phyloP scores from a whole-genome alignment of 2,113 vertebrate genomes.

The Thymallus thymallus region DNA sequence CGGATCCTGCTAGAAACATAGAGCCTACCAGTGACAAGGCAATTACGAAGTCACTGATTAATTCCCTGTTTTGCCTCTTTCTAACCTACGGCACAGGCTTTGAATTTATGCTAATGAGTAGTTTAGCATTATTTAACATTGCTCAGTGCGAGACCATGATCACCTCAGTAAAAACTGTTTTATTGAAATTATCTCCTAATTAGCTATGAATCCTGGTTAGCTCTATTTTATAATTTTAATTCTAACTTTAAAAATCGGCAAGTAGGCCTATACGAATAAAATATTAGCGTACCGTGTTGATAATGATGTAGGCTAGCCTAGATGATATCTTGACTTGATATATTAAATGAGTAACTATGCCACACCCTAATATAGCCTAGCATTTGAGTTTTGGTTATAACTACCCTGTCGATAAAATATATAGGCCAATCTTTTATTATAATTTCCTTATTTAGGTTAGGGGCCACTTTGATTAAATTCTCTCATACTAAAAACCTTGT shows the following conservation, averaged over 20 bases:
- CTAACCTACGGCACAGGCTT: neutral
- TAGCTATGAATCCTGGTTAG: neutral
- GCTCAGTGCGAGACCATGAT: neutral
- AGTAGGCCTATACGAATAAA: neutral
- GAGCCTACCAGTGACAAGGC: neutral
- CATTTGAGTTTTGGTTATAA: neutral
- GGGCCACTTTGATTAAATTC: too few species aligned
- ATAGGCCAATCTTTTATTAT: neutral
- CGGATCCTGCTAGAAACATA: neutral
- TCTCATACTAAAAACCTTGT: too few species aligned
- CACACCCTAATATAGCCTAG: neutral
- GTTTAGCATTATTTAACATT: constrained; percentile 18
- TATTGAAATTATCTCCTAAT: constrained; percentile 5
- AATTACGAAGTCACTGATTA: neutral
- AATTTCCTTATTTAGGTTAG: too few species aligned
- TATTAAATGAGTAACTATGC: neutral
- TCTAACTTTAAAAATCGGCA: too few species aligned
- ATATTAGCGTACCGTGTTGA: neutral
- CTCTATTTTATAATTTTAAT: constrained; percentile 6
- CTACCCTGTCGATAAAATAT: too few species aligned
- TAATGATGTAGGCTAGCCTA: too few species aligned
- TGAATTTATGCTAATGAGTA: constrained; percentile 32
- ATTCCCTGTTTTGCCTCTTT: neutral
- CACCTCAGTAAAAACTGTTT: neutral
- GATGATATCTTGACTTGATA: neutral